Evolutionary conservation across 2,797 vertebrate genomes (phyloP).

Genomic region (Falco berigora): DNA sequence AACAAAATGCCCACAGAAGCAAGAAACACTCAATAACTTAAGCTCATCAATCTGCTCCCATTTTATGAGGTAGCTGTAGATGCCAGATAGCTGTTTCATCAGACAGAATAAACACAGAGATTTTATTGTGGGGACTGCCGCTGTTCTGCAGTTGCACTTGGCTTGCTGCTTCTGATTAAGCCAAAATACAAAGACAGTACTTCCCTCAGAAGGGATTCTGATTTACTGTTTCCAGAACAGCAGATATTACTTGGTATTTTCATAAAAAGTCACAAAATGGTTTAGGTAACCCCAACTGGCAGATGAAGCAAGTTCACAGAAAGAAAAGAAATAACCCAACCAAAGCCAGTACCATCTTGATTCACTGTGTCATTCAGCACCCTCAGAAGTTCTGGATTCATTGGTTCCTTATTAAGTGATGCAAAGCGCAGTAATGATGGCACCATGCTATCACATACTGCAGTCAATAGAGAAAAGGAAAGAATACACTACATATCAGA

Average conservation of each 20-base stretch:
- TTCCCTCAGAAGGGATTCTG: neutral
- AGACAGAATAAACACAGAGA: neutral
- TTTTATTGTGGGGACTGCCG: neutral
- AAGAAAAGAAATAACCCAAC: neutral
- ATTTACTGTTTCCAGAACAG: neutral
- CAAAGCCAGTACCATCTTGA: neutral
- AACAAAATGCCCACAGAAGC: neutral
- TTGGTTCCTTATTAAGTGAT: neutral
- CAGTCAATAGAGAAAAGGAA: neutral
- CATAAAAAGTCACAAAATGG: neutral
- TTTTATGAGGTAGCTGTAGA: neutral
- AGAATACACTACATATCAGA: neutral
- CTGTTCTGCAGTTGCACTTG: neutral
- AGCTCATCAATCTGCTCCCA: neutral
- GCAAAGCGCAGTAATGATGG: neutral
- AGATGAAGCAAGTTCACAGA: neutral
- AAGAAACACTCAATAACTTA: neutral
- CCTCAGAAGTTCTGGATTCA: neutral
- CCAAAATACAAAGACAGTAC: neutral
- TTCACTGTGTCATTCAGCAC: neutral
- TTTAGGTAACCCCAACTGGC: neutral
- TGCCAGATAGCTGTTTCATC: neutral
- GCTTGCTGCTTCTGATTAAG: neutral
- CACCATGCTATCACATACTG: neutral
- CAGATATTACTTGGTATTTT: neutral